Evolutionary conservation across 2,113 vertebrate genomes (phyloP).

Genomic region (Actenoides lindsayi): DNA sequence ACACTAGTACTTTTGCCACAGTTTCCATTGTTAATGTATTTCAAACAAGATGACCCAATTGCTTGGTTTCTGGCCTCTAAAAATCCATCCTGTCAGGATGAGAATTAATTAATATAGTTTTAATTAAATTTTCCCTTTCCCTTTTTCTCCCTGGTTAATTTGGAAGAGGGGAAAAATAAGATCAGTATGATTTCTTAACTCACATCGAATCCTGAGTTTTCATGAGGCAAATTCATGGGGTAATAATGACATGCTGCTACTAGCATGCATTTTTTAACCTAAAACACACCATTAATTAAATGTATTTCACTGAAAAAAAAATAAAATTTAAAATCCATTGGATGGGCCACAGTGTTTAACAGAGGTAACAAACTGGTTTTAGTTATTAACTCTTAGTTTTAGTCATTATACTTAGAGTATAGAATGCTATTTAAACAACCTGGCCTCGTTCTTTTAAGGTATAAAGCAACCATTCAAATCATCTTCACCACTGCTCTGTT

Average conservation of each 20-base stretch:
- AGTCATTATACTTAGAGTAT: not conserved
- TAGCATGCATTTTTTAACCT: not conserved
- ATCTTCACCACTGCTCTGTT: not conserved
- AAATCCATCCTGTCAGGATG: slow-evolving; percentile 5
- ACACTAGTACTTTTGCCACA: not conserved
- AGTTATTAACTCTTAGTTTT: slow-evolving; percentile 4
- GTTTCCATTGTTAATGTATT: not conserved
- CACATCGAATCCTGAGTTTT: not conserved
- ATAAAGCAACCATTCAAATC: not conserved
- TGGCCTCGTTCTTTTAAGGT: not conserved
- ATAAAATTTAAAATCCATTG: not conserved
- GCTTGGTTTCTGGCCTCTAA: not conserved
- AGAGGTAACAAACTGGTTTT: not conserved
- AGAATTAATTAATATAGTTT: slow-evolving; percentile 15
- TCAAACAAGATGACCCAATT: not conserved
- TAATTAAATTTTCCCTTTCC: slow-evolving; percentile 13
- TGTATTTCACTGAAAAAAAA: not conserved
- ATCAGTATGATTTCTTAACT: not conserved
- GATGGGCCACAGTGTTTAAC: not conserved
- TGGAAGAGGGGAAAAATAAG: not conserved
- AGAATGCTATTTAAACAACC: not conserved
- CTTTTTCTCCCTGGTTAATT: not conserved
- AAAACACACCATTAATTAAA: not conserved
- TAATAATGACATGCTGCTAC: not conserved
- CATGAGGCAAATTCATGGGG: not conserved